Percentiles rank a stretch among this genome's conserved stretches.
These are phyloP conservation scores for Sitophilus oryzae DNA, from an alignment of 1,140 invertebrate genomes.

Conservation along the genomic window DNA sequence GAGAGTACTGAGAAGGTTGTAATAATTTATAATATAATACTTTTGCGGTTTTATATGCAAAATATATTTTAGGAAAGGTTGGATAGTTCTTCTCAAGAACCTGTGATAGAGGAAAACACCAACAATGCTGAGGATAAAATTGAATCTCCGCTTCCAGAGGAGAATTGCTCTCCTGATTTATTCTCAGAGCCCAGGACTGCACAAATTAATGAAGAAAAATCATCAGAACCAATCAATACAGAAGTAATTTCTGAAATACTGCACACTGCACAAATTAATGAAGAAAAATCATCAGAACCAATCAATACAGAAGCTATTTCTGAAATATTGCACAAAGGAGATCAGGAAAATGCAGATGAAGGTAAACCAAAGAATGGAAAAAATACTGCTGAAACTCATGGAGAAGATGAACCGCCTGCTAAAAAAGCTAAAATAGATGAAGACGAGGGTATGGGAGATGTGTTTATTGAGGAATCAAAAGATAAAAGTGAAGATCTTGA, in stretches of 20 bases:
- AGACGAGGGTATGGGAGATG: slow-evolving; percentile 4
- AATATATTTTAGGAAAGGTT: no score
- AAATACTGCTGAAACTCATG: not conserved
- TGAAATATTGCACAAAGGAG: not conserved
- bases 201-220: not conserved
- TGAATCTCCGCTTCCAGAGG: no score
- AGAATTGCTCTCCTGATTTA: no score
- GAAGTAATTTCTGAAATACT: not conserved
- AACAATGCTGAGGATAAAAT: no score
- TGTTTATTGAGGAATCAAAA: not conserved
- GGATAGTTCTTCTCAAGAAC: no score
- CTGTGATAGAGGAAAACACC: no score
- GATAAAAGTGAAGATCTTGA: slow-evolving; percentile 3
- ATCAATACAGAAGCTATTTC: not conserved
- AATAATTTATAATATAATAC: not conserved
- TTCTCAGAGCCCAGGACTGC: no score
- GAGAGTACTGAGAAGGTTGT: not conserved
- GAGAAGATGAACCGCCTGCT: slow-evolving; percentile 7
- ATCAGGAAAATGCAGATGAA: not conserved
- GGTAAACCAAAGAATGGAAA: not conserved
- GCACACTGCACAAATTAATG: not conserved
- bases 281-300: not conserved
- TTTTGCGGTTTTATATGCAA: no score
- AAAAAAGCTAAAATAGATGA: slow-evolving; percentile 8
- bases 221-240: not conserved